Conservation (phyloP, 2,113 vertebrate species). For the Festucalex cinctus region DNA sequence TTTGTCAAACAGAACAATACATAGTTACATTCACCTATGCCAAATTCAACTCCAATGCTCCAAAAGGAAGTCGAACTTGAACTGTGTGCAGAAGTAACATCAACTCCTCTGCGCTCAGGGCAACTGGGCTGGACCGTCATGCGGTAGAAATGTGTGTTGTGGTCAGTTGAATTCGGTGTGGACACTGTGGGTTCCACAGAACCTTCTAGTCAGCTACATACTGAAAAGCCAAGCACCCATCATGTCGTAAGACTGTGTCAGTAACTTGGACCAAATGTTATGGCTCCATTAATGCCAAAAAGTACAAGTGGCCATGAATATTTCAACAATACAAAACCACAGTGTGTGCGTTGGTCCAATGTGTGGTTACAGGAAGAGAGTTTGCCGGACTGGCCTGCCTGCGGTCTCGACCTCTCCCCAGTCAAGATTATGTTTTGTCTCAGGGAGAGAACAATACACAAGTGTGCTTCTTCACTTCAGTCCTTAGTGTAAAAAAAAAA, state of each 20-base stretch:
- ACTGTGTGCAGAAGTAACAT: background rate
- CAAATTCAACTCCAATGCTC: background rate
- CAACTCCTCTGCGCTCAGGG: background rate
- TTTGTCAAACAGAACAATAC: slow-evolving; percentile 8
- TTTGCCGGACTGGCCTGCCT: background rate
- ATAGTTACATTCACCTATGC: background rate
- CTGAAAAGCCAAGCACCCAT: background rate
- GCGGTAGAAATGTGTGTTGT: background rate
- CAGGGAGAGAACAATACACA: background rate
- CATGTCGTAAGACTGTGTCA: slow-evolving; percentile 1
- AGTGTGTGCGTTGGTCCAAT: background rate
- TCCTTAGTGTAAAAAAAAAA: no score
- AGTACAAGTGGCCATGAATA: slow-evolving; percentile 1
- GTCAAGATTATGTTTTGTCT: background rate
- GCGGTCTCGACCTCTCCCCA: background rate
- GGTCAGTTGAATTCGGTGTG: background rate
- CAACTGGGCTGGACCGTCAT: background rate
- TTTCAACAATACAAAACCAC: slow-evolving; percentile 10
- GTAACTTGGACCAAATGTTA: background rate
- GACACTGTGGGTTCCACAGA: background rate
- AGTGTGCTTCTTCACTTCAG: no score
- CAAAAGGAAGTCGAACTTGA: background rate
- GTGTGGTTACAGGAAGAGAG: background rate
- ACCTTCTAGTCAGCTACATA: background rate
- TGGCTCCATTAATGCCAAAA: background rate